phyloP scores from a whole-genome alignment of 2,797 vertebrate species.

The Cuculus canorus region DNA sequence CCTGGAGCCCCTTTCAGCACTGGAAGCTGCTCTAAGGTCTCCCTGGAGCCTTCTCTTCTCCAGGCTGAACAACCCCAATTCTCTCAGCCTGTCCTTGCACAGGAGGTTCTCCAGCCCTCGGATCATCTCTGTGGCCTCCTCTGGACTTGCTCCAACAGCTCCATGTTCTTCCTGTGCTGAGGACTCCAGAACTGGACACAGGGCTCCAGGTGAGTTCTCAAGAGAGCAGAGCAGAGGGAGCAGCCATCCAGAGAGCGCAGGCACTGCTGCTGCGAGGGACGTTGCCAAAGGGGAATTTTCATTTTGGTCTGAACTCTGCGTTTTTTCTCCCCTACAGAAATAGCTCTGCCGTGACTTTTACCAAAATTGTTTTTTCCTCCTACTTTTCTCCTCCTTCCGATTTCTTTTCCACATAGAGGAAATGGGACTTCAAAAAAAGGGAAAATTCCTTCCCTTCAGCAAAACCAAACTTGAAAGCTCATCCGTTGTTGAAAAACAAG shows the following conservation, averaged over 20 bases:
- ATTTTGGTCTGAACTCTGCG: background rate
- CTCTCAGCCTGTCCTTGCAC: no score
- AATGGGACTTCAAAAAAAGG: background rate
- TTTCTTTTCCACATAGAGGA: background rate
- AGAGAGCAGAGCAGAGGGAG: background rate
- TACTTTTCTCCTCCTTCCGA: background rate
- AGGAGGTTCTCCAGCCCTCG: no score
- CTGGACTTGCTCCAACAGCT: no score
- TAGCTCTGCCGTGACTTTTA: background rate
- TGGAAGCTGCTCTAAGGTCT: no score
- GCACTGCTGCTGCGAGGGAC: background rate
- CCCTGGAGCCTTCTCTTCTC: no score
- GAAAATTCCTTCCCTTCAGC: background rate
- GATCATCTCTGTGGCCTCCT: no score
- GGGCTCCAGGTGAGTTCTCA: no score
- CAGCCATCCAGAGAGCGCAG: background rate
- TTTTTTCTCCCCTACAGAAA: background rate
- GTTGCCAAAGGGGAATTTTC: background rate
- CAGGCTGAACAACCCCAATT: no score
- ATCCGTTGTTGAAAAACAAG: background rate
- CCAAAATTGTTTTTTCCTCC: background rate
- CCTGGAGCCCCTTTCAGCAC: no score
- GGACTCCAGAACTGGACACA: no score
- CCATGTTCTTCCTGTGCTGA: no score
- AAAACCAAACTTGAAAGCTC: background rate